These are phyloP conservation scores for Antheraea assamensis DNA, from an alignment of 2,888 invertebrate species.

Conservation along the genomic window DNA sequence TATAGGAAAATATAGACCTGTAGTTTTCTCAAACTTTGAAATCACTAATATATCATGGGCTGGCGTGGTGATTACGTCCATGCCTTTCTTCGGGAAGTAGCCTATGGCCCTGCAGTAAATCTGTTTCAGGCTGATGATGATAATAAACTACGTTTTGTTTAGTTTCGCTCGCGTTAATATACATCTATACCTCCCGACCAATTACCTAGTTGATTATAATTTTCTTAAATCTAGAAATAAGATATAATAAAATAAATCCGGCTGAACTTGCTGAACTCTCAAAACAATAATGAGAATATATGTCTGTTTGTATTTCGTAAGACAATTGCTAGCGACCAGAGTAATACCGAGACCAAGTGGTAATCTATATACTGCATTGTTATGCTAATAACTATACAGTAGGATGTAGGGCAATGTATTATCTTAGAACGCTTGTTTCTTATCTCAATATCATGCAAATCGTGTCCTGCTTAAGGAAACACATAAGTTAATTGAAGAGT, in stretches of 20 bases:
- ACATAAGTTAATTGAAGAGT: conserved; percentile 1
- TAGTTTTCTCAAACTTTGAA: too few relatives aligned
- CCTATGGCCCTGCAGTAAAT: too few relatives aligned
- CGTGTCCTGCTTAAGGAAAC: not conserved
- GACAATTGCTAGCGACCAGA: not conserved
- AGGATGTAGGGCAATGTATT: conserved; percentile 2
- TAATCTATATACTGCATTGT: not conserved
- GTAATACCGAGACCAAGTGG: not conserved
- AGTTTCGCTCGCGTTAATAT: too few relatives aligned
- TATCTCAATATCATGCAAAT: conserved; percentile 2
- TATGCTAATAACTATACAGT: not conserved
- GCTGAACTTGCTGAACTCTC: not conserved
- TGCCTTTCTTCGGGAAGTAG: too few relatives aligned
- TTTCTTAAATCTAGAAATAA: not conserved
- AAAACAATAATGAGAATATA: not conserved
- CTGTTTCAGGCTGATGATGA: too few relatives aligned
- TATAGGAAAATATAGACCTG: too few relatives aligned
- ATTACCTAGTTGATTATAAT: too few relatives aligned
- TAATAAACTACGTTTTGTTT: too few relatives aligned
- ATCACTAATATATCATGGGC: too few relatives aligned
- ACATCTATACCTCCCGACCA: too few relatives aligned
- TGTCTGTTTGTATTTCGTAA: not conserved
- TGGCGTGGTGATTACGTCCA: too few relatives aligned
- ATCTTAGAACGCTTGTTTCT: not conserved
- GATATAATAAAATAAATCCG: not conserved